Evolutionary conservation across 2,888 invertebrate species (phyloP), one percentile per base, ranked within the genome.

Genomic region (Acleris holmiana): DNA sequence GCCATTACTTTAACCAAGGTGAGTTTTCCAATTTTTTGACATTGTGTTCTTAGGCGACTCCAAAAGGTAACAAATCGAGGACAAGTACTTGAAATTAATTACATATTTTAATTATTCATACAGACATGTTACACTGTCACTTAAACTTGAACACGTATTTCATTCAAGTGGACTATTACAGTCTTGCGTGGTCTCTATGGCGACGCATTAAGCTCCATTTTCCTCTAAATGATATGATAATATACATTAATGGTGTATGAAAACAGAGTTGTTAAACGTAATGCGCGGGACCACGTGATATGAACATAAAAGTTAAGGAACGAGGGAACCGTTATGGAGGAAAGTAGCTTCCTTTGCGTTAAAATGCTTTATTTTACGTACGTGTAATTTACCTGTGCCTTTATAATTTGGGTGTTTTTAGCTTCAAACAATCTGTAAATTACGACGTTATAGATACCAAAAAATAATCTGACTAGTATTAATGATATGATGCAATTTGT

Each of bases 291-390:
- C 44, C 49, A 55, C 49, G 58, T 59, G 60, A 55, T 50, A 29
- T 54, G 60, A 13, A 25, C 64, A 21, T 64, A 64, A 65, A 65
- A 50, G 65, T 64, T 63, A 63, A 64, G 64, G 58, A 48, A 17
- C 17, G 17, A 18, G 19, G 47, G 47, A 55, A 17, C 5, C 25
- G 63, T 58, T 64, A 64, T 40, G 61, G 47, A 7, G 40, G 13
- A 8, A 47, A 61, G 47, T 59, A 58, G 64, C 58, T 59, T 53
- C 57, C 54, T 48, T 61, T 63, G 47, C 19, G 35, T 57, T 23
- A 57, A 21, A 35, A 40, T 53, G 19, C 40, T 63, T 63, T 47
- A 57, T 63, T 57, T 63, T 57, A 63, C n/a, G 35, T 47, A 48
- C 48, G 44, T 47, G 56, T 40, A 50, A 57, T 63, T 57, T 23